A percentile compares a stretch with the other conserved stretches of the same genome.
These are phyloP conservation scores for Doryteuthis pealeii DNA, from an alignment of 1,140 invertebrate species.

Conservation along the genomic window DNA sequence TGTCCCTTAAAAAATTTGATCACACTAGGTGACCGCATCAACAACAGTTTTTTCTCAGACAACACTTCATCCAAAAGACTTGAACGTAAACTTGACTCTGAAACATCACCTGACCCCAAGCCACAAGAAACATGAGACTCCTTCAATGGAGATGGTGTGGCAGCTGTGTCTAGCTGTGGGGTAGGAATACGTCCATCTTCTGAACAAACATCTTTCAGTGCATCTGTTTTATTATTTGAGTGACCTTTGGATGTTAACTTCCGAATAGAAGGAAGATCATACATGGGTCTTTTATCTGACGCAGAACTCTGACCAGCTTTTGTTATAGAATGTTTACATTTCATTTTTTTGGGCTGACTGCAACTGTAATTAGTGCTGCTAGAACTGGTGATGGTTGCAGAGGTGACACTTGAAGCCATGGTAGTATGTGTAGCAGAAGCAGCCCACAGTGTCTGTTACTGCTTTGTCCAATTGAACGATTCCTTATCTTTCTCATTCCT, in stretches of 20 bases:
- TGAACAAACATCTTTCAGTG: not conserved
- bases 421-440: too few relatives aligned
- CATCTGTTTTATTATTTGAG: not conserved
- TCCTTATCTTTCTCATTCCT: not conserved
- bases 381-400: not conserved
- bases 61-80: conserved; percentile 51
- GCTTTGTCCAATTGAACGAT: not conserved
- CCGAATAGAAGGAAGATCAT: not conserved
- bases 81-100: conserved; percentile 14
- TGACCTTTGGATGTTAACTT: not conserved
- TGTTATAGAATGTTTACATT: not conserved
- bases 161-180: not conserved
- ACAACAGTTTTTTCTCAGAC: conserved; percentile 49
- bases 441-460: not conserved
- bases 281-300: not conserved
- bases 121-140: too few relatives aligned
- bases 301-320: not conserved
- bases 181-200: not conserved
- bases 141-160: not conserved
- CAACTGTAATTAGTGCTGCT: not conserved
- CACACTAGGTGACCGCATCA: too few relatives aligned
- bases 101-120: not conserved
- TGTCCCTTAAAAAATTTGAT: too few relatives aligned
- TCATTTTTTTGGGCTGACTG: not conserved
- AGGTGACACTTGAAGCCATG: not conserved